phyloP scores from a whole-genome alignment of 1,140 invertebrate species.

The Drosophila ambigua region DNA sequence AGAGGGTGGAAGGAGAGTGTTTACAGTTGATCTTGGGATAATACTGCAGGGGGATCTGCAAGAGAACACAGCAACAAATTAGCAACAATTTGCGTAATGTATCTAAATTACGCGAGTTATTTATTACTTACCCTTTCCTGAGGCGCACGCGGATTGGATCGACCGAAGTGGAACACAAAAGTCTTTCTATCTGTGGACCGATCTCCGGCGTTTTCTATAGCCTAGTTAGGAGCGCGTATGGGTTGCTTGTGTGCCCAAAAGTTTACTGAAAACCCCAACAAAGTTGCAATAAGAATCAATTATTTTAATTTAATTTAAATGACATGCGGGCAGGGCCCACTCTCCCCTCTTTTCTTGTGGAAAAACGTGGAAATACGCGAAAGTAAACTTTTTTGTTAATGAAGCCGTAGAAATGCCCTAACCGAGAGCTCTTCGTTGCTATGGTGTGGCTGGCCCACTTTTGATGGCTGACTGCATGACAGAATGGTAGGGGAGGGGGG shows the following conservation, averaged over 20 bases:
- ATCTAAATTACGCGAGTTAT: background rate
- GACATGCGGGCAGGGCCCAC: constrained; percentile 31
- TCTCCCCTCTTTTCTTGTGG: background rate
- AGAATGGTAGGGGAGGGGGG: background rate
- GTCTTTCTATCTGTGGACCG: constrained; percentile 1
- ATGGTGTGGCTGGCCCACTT: constrained; percentile 42
- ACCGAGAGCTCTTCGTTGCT: constrained; percentile 29
- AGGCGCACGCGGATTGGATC: constrained; percentile 24
- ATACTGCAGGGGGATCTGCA: constrained; percentile 69
- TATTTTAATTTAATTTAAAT: constrained; percentile 81
- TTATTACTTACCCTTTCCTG: constrained; percentile 37
- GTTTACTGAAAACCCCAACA: constrained; percentile 58
- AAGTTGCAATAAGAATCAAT: constrained; percentile 69
- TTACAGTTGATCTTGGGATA: constrained; percentile 49
- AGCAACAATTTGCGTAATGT: background rate
- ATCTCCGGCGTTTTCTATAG: constrained; percentile 44
- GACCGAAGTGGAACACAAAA: constrained; percentile 30
- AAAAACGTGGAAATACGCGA: constrained; percentile 11
- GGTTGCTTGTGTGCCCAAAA: constrained; percentile 43
- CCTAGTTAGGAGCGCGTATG: constrained; percentile 57
- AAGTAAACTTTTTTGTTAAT: constrained; percentile 33
- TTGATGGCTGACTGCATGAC: constrained; percentile 24
- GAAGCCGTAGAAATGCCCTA: constrained; percentile 36
- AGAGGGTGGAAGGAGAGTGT: constrained; percentile 26
- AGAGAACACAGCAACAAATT: constrained; percentile 1